Conservation (phyloP, 2,797 vertebrate species). For the Bradypodion ventrale region DNA sequence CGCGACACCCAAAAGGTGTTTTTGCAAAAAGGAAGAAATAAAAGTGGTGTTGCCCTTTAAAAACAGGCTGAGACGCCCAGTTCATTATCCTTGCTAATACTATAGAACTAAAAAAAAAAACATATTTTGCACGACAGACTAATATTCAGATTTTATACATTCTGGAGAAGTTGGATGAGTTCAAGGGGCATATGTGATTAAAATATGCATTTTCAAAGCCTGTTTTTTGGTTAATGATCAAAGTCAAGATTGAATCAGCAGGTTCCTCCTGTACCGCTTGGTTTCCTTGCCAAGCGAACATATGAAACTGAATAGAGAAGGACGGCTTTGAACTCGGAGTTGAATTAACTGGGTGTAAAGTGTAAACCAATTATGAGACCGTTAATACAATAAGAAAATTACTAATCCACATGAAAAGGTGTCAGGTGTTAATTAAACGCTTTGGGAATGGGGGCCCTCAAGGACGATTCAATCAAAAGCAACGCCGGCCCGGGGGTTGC, state of each 20-base stretch:
- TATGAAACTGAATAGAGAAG: conserved; percentile 42
- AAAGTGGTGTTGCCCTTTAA: conserved; percentile 39
- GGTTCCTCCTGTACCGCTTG: conserved; percentile 50
- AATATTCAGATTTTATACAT: conserved; percentile 55
- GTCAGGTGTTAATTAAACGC: conserved; percentile 62
- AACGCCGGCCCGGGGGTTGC: conserved; percentile 27
- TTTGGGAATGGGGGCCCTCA: conserved; percentile 28
- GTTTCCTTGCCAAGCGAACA: conserved; percentile 18
- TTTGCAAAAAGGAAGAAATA: conserved; percentile 47
- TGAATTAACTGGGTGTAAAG: conserved; percentile 68
- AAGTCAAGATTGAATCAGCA: conserved; percentile 68
- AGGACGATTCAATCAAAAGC: conserved; percentile 25
- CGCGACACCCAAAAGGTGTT: conserved; percentile 39
- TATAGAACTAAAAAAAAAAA: conserved; percentile 54
- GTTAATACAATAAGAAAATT: conserved; percentile 65
- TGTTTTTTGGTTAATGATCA: conserved; percentile 50
- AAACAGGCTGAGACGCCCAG: conserved; percentile 34
- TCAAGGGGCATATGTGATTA: conserved; percentile 55
- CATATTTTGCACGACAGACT: conserved; percentile 20
- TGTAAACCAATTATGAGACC: conserved; percentile 68
- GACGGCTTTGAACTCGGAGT: conserved; percentile 63
- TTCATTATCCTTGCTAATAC: conserved; percentile 25
- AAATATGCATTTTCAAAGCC: conserved; percentile 67
- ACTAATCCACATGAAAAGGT: conserved; percentile 59
- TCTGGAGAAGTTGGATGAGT: conserved; percentile 43